Evolutionary conservation across 2,888 invertebrate genomes (phyloP), one percentile per base, ranked within the genome.

Genomic region (Nycteola revayana): DNA sequence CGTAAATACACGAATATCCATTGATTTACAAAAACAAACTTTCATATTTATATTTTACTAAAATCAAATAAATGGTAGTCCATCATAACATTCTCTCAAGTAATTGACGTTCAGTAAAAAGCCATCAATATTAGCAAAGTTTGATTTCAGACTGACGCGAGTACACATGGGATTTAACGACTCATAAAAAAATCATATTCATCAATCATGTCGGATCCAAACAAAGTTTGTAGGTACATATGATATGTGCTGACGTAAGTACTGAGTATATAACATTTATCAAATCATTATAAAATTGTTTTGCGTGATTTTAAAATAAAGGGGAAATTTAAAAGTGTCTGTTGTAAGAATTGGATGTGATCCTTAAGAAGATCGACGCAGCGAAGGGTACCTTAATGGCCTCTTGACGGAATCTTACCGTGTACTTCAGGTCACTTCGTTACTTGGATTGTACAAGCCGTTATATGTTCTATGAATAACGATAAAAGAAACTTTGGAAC

Each of bases 361-460:
- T 77, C 65, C 80, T 85, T 72, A 75, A 84, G 79, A 68, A 79
- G 84, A 85, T 82, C 77, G 79, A 80, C 77, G 79, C 75, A 71
- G 71, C 66, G 69, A 66, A 81, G 81, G 76, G 71, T 62, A 73
- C 81, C 68, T 77, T 87, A 87, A 87, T 87, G 87, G 87, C 80
- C 87, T 86, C 86, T 87, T 56, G 75, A 80, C 74, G 66, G 49
- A 61, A 71, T 76, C 83, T 84, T 74, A 66, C 72, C 58, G 68
- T 57, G 71, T 75, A 59, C 87, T 87, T 57, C 78, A 84, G 82
- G 84, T 83, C 84, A 83, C 87, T 87, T 87, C 85, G 87, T 87
- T 87, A 86, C 80, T 78, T 60, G 73, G 66, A 77, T 83, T 80
- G 81, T 82, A 78, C 77, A 67, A 65, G 60, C 68, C 60, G 73